These are phyloP conservation scores for Myiotriccus ornatus DNA, from an alignment of 2,797 vertebrate genomes.

Conservation along the genomic window DNA sequence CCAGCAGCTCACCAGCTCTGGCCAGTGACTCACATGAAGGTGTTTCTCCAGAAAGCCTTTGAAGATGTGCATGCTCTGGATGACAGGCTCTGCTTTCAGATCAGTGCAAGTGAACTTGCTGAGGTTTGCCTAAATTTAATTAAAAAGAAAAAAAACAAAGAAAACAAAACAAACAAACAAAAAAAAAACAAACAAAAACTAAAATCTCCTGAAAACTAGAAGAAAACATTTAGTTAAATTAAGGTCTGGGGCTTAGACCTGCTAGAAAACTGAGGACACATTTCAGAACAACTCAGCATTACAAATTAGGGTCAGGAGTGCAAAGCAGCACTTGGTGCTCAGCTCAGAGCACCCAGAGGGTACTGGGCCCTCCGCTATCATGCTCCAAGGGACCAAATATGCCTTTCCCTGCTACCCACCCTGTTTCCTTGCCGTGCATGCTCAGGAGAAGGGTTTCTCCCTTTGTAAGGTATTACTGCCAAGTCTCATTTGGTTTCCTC, in stretches of 20 bases:
- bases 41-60: background rate
- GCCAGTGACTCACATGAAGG: background rate
- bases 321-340: background rate
- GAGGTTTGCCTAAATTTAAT: background rate
- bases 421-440: accelerated
- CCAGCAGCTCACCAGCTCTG: background rate
- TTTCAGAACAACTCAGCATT: background rate
- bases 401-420: background rate
- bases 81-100: background rate
- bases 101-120: accelerated
- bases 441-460: background rate
- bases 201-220: background rate
- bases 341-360: too few species aligned
- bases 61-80: accelerated
- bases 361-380: background rate
- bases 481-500: background rate
- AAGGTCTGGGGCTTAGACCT: background rate
- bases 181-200: background rate
- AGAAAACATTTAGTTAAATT: background rate
- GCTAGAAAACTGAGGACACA: background rate
- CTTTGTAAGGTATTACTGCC: background rate
- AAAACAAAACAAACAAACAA: background rate
- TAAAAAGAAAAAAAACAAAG: background rate
- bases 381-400: accelerated
- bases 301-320: background rate